Evolutionary conservation across 2,888 invertebrate genomes (phyloP), one percentile per base, ranked within the genome.

Genomic region (Gnatocerus cornutus): DNA sequence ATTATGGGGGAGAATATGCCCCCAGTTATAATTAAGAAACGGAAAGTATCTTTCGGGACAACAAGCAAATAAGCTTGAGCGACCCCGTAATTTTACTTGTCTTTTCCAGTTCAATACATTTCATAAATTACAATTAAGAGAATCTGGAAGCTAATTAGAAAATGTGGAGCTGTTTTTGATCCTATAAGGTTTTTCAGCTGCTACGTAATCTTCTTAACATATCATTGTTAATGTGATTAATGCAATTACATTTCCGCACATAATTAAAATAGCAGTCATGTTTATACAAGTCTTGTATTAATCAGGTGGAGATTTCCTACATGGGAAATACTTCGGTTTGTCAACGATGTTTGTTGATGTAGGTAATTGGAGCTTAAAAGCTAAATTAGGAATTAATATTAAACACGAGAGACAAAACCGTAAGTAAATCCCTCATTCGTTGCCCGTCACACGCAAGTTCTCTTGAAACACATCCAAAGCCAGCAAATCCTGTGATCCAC

Each of bases 361-460:
- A 46, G 45, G 59, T 59, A 59, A 59, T 46, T 46, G 46, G 56
- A 45, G 56, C 56, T 43, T 48, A 48, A 59, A 59, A 46, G 59
- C 46, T 48, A 59, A 59, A 46, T 59, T 59, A 59, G 14, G 46
- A 59, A 59, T 59, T 45, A 59, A 46, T 59, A 48, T 59, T 59
- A 59, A 59, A 59, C 56, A 58, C 37, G 29, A 45, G 56, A 45
- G 56, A 59, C 33, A 59, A 46, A 41, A 46, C 46, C 59, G 30
- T 29, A 5, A 16, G 46, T 45, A 59, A 58, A 59, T 59, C 46
- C 59, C 33, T 12, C 29, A 43, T 58, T 58, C 29, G 56, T 43
- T 58, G n/a, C 59, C 46, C 59, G 59, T 59, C 59, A 59, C 46
- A 59, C 59, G 46, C 59, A 59, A 46, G 59, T 46, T 45, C 59